These are phyloP conservation scores for Calliphora vomitoria DNA, from an alignment of 2,888 invertebrate species.

Conservation along the genomic window DNA sequence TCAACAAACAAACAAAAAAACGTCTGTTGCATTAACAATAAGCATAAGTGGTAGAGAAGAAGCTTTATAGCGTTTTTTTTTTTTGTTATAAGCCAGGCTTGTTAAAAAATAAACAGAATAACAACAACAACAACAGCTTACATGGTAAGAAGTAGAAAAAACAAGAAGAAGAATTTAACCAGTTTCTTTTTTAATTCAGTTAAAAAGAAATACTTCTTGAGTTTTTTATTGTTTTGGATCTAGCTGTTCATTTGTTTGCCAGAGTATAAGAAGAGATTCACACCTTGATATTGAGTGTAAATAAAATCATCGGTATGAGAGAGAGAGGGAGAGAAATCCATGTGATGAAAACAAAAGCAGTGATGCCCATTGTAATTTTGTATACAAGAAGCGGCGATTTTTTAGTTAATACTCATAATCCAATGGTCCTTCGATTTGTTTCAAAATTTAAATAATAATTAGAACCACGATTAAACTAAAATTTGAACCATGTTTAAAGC, in stretches of 20 bases:
- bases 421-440: too few relatives aligned
- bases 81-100: constrained; percentile 63
- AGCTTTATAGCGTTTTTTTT: constrained; percentile 41
- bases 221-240: not conserved
- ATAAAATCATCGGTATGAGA: not conserved
- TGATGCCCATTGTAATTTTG: constrained; percentile 20
- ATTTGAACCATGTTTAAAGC: not conserved
- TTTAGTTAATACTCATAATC: too few relatives aligned
- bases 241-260: not conserved
- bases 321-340: not conserved
- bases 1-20: constrained; percentile 10
- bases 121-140: constrained; percentile 32
- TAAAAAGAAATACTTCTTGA: constrained; percentile 46
- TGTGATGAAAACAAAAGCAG: not conserved
- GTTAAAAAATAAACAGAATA: constrained; percentile 54
- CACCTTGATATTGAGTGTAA: constrained; percentile 17
- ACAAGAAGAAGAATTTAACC: constrained; percentile 63
- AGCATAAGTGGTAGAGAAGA: constrained; percentile 35
- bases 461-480: not conserved
- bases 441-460: not conserved
- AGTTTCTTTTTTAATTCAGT: constrained; percentile 55
- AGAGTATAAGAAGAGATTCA: constrained; percentile 4
- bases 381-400: not conserved
- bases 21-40: constrained; percentile 62
- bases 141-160: constrained; percentile 35